Conservation (phyloP, 1,140 invertebrate species). For the Brachionus calyciflorus region DNA sequence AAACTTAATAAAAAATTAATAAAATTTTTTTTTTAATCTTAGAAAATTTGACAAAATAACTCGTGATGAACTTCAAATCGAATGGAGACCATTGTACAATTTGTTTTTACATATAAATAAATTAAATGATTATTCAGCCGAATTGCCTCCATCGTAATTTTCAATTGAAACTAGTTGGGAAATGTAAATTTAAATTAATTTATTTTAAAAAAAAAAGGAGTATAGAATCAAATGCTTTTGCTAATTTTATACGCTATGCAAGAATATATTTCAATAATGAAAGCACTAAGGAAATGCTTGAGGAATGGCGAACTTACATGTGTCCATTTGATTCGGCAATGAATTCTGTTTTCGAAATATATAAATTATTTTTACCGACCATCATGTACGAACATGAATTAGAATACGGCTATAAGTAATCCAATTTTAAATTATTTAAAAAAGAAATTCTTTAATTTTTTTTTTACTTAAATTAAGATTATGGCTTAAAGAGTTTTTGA, state of each 20-base stretch:
- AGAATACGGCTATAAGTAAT: slow-evolving; percentile 67
- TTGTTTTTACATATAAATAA: slow-evolving; percentile 63
- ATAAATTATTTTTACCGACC: slow-evolving; percentile 76
- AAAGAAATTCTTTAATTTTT: slow-evolving; percentile 36
- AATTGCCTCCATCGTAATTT: slow-evolving; percentile 63
- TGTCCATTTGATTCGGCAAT: slow-evolving; percentile 69
- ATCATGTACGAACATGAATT: slow-evolving; percentile 62
- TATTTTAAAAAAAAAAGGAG: slow-evolving; percentile 47
- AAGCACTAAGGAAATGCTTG: slow-evolving; percentile 81
- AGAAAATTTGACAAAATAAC: slow-evolving; percentile 73
- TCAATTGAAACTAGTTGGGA: no score
- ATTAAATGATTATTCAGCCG: slow-evolving; percentile 65
- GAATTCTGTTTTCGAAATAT: slow-evolving; percentile 65
- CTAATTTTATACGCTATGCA: slow-evolving; percentile 54
- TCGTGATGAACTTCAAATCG: slow-evolving; percentile 74
- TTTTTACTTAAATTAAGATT: slow-evolving; percentile 58
- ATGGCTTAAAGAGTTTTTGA: slow-evolving; percentile 80
- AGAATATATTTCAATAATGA: slow-evolving; percentile 69
- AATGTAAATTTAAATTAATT: slow-evolving; percentile 40
- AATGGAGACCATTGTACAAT: slow-evolving; percentile 81
- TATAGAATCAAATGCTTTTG: not conserved
- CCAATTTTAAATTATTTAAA: not conserved
- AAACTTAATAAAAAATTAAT: no score
- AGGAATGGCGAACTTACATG: slow-evolving; percentile 73
- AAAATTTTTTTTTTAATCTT: slow-evolving; percentile 48